phyloP scores from a whole-genome alignment of 2,113 vertebrate genomes.

The Podocnemis expansa region DNA sequence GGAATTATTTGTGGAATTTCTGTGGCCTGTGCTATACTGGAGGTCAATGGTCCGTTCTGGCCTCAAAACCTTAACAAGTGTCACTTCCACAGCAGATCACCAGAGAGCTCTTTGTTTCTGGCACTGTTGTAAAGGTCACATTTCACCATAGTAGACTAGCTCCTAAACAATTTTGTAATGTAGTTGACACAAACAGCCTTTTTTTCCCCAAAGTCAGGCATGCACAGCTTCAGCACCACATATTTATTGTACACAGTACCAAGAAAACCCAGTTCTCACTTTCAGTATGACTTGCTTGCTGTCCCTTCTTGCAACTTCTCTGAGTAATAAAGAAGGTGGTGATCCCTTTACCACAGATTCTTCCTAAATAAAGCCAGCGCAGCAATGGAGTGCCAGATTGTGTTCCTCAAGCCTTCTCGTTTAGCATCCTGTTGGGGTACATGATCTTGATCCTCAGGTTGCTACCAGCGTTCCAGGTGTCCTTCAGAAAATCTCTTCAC shows the following conservation, averaged over 20 bases:
- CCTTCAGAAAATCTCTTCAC: background rate
- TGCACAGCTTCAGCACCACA: background rate
- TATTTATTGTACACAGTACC: background rate
- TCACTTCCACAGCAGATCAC: accelerated
- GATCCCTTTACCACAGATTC: accelerated
- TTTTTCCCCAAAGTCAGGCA: background rate
- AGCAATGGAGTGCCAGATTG: background rate
- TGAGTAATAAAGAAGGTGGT: background rate
- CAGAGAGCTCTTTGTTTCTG: background rate
- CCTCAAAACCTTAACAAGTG: background rate
- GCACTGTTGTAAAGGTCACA: background rate
- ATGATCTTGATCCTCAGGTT: background rate
- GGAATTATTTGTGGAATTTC: background rate
- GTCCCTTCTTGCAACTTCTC: background rate
- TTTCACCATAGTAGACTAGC: background rate
- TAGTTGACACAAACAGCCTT: background rate
- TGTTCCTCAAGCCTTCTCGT: background rate
- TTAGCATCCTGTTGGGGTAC: background rate
- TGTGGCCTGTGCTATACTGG: background rate
- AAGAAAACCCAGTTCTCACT: background rate
- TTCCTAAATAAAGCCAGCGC: accelerated
- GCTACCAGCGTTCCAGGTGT: background rate
- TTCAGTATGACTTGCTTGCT: background rate
- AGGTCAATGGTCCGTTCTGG: background rate
- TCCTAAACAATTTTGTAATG: background rate